These are phyloP conservation scores for Agrenia bidenticulata DNA, from an alignment of 2,888 invertebrate genomes.

Conservation along the genomic window DNA sequence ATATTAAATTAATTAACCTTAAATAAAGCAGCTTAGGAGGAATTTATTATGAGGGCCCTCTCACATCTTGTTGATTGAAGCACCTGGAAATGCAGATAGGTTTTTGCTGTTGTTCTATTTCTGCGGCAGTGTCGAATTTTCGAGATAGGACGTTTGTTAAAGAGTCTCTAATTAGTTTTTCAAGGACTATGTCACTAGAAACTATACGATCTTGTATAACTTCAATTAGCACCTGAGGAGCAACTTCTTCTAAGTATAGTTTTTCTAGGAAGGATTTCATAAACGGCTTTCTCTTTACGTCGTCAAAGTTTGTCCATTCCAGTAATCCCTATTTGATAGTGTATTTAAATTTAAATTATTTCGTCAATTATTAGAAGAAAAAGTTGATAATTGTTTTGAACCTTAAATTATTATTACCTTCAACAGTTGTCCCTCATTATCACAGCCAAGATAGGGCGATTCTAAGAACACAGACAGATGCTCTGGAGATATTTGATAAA, in stretches of 20 bases:
- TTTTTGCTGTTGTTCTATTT: constrained; percentile 24
- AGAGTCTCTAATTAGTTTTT: constrained; percentile 44
- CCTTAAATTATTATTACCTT: too few species aligned
- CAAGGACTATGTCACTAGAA: constrained; percentile 38
- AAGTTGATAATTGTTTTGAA: too few species aligned
- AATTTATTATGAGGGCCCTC: neutral
- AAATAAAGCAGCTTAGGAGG: neutral
- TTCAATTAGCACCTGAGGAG: constrained; percentile 52
- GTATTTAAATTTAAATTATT: constrained; percentile 13
- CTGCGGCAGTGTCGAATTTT: constrained; percentile 48
- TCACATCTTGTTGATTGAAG: constrained; percentile 51
- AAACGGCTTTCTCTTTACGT: constrained; percentile 41
- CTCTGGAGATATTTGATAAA: constrained; percentile 53
- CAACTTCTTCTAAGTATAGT: constrained; percentile 52
- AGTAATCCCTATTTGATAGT: constrained; percentile 48
- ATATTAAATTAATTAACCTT: constrained; percentile 1
- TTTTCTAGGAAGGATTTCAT: constrained; percentile 48
- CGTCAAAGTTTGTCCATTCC: constrained; percentile 52
- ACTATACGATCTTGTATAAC: constrained; percentile 51
- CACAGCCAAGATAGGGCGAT: constrained; percentile 52
- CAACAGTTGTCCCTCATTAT: constrained; percentile 53
- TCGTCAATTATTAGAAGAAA: too few species aligned
- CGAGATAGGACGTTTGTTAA: constrained; percentile 47
- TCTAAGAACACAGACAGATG: constrained; percentile 50
- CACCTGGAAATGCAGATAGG: constrained; percentile 25